A percentile compares a stretch with the other conserved stretches of the same genome.
Conservation (phyloP, 1,140 invertebrate species). For the Himalopsyche phryganea region DNA sequence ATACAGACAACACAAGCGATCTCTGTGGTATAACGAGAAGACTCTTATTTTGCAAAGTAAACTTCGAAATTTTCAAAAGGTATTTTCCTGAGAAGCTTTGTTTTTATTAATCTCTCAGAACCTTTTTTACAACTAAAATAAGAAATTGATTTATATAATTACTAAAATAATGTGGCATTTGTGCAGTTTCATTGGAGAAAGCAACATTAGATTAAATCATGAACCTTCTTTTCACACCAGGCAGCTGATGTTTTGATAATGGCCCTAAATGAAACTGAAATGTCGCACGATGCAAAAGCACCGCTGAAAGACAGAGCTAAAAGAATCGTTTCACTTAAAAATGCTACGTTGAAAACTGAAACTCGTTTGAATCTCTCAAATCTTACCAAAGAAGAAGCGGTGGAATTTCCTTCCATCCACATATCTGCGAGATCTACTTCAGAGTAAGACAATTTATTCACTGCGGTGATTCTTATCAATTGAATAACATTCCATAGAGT, state of each 20-base stretch:
- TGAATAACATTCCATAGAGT: no score
- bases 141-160: no score
- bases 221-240: no score
- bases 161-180: no score
- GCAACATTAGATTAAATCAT: no score
- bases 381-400: background rate
- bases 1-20: constrained; percentile 42
- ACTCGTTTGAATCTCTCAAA: constrained; percentile 1
- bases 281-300: constrained; percentile 21
- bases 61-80: constrained; percentile 36
- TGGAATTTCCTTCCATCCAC: constrained; percentile 7
- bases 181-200: no score
- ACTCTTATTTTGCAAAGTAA: constrained; percentile 44
- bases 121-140: no score
- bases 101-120: no score
- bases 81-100: no score
- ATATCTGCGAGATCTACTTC: constrained; percentile 14
- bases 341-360: background rate
- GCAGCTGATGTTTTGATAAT: constrained; percentile 16
- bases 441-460: background rate
- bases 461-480: no score
- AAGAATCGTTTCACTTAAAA: constrained; percentile 13
- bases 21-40: constrained; percentile 45
- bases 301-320: constrained; percentile 17
- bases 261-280: constrained; percentile 16